A percentile compares a stretch with the other conserved stretches of the same genome.
These are phyloP conservation scores for Drosophila suzukii DNA, from an alignment of 1,140 invertebrate genomes.

Conservation along the genomic window DNA sequence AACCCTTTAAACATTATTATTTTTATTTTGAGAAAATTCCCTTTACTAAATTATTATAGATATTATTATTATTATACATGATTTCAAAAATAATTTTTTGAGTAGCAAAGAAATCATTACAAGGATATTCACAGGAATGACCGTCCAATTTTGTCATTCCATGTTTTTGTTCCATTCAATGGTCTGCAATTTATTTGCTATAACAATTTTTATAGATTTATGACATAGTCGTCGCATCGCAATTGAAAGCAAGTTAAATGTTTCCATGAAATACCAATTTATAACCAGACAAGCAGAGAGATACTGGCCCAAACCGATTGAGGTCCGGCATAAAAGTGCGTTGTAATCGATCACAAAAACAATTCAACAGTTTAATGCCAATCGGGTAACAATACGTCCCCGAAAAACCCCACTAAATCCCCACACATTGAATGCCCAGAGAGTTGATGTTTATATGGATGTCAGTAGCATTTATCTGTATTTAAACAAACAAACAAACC, in stretches of 20 bases:
- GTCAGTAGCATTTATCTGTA: slow-evolving; percentile 76
- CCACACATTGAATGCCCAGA: slow-evolving; percentile 14
- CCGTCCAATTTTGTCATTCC: slow-evolving; percentile 24
- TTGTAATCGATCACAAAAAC: slow-evolving; percentile 57
- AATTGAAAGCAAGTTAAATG: slow-evolving; percentile 64
- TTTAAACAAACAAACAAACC: slow-evolving; percentile 72
- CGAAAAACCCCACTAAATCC: slow-evolving; percentile 5
- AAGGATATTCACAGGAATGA: slow-evolving; percentile 26
- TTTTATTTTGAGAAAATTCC: too few relatives aligned
- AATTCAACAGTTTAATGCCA: slow-evolving; percentile 68
- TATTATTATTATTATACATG: too few relatives aligned
- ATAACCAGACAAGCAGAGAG: slow-evolving; percentile 49
- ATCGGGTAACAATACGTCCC: slow-evolving; percentile 7
- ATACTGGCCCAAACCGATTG: slow-evolving; percentile 34
- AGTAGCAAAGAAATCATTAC: not conserved
- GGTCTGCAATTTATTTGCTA: slow-evolving; percentile 39
- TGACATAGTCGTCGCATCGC: slow-evolving; percentile 52
- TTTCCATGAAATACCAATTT: slow-evolving; percentile 61
- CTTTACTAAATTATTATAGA: too few relatives aligned
- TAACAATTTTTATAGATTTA: slow-evolving; percentile 60
- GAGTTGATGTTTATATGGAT: slow-evolving; percentile 59
- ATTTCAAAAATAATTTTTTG: too few relatives aligned
- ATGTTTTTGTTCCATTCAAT: slow-evolving; percentile 7
- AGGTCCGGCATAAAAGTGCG: slow-evolving; percentile 64
- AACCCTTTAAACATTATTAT: too few relatives aligned